These are phyloP conservation scores for Heterohyrax brucei DNA, from an alignment of 2,797 vertebrate species.

Conservation along the genomic window DNA sequence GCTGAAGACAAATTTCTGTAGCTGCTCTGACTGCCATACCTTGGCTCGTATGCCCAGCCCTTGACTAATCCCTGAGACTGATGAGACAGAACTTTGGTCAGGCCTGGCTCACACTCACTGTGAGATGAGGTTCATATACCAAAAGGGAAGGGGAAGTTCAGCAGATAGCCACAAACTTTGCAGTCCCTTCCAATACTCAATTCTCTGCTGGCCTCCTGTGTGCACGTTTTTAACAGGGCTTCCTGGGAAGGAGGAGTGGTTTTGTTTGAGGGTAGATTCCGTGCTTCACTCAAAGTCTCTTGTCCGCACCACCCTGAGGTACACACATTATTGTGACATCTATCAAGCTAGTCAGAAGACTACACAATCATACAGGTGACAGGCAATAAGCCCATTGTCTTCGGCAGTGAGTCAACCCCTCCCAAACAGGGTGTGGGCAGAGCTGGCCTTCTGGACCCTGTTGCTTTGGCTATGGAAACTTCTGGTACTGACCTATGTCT, in stretches of 20 bases:
- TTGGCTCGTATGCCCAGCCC: not conserved
- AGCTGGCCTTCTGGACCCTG: not conserved
- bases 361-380: not conserved
- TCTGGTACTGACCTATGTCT: not conserved
- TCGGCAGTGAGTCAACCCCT: not conserved
- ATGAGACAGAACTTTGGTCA: not conserved
- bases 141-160: too few relatives aligned
- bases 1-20: not conserved
- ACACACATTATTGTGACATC: not conserved
- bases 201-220: not conserved
- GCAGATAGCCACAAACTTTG: not conserved
- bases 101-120: rapidly evolving
- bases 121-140: not conserved
- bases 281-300: not conserved
- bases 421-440: not conserved
- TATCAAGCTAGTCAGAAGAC: not conserved
- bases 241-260: not conserved
- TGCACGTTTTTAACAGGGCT: not conserved
- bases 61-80: not conserved
- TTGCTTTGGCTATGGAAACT: not conserved
- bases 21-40: too few relatives aligned
- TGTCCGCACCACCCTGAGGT: not conserved
- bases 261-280: not conserved
- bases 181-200: not conserved
- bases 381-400: too few relatives aligned